Conservation (phyloP, 2,113 vertebrate genomes). For the Glaucidium brasilianum region DNA sequence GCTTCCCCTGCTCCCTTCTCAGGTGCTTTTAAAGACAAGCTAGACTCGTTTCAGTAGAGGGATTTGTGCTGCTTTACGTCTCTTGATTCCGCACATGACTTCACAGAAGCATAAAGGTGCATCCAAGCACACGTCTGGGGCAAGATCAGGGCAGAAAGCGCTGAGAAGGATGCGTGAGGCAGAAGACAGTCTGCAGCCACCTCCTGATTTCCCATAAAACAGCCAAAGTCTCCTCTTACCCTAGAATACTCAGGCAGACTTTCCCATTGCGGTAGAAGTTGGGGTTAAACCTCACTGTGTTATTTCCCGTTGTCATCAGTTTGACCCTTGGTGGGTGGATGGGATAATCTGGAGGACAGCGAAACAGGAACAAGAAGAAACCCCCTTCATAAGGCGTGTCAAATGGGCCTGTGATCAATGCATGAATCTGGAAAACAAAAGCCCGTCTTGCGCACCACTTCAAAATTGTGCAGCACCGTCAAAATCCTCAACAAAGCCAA, state of each 20-base stretch:
- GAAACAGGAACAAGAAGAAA: conserved; percentile 99
- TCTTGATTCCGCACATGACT: background rate
- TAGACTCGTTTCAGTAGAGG: background rate
- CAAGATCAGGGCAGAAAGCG: background rate
- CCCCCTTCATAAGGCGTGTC: conserved; percentile 99
- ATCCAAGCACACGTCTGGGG: background rate
- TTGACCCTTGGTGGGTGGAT: conserved; percentile 98
- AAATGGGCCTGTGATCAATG: conserved; percentile 97
- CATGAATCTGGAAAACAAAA: conserved; percentile 92
- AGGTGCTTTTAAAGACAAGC: background rate
- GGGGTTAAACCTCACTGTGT: conserved; percentile 98
- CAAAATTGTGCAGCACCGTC: conserved; percentile 42
- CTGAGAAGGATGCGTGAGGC: background rate
- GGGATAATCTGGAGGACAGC: conserved; percentile 98
- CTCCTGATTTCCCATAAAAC: background rate
- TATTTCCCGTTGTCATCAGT: conserved; percentile 97
- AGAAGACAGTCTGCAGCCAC: background rate
- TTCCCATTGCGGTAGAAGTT: conserved; percentile 99
- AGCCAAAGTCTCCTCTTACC: conserved; percentile 78
- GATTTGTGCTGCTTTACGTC: background rate
- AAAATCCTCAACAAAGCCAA: background rate
- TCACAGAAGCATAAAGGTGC: background rate
- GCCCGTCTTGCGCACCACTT: conserved; percentile 65
- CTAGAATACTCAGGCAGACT: conserved; percentile 98
- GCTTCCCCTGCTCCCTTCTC: background rate